Conservation (phyloP, 2,797 vertebrate species). For the Onychomys leucogaster region DNA sequence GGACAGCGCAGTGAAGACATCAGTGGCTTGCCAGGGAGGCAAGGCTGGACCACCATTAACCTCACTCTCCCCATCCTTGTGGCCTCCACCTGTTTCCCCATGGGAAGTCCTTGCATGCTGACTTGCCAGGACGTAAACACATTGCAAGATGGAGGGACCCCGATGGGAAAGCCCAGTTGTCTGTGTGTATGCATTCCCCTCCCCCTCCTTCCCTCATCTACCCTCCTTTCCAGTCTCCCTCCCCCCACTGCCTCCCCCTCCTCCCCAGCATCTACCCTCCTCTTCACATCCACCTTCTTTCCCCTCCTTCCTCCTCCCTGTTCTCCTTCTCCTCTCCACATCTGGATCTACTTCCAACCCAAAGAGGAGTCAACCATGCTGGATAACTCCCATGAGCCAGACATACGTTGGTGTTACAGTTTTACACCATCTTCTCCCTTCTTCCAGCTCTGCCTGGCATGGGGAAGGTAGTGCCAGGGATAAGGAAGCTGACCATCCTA, state of each 20-base stretch:
- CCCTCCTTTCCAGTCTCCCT: neutral
- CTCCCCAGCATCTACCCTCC: neutral
- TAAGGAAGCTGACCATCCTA: neutral
- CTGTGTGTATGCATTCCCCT: accelerated
- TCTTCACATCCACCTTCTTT: neutral
- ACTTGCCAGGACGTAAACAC: neutral
- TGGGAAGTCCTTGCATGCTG: neutral
- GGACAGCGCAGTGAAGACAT: neutral
- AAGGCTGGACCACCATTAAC: neutral
- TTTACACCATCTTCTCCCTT: neutral
- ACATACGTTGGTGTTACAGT: too few relatives aligned
- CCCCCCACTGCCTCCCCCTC: neutral
- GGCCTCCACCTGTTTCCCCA: neutral
- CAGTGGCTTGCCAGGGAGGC: neutral
- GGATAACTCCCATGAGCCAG: accelerated
- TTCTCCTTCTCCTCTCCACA: neutral
- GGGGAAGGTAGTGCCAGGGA: neutral
- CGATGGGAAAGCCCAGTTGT: neutral
- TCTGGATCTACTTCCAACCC: neutral
- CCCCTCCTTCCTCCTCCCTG: neutral
- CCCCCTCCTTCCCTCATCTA: too few relatives aligned
- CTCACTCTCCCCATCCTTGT: neutral
- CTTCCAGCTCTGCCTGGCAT: neutral
- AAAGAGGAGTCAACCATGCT: neutral
- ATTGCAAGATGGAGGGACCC: neutral